Evolutionary conservation across 1,140 invertebrate genomes (phyloP).

Genomic region (Zaprionus davidi): DNA sequence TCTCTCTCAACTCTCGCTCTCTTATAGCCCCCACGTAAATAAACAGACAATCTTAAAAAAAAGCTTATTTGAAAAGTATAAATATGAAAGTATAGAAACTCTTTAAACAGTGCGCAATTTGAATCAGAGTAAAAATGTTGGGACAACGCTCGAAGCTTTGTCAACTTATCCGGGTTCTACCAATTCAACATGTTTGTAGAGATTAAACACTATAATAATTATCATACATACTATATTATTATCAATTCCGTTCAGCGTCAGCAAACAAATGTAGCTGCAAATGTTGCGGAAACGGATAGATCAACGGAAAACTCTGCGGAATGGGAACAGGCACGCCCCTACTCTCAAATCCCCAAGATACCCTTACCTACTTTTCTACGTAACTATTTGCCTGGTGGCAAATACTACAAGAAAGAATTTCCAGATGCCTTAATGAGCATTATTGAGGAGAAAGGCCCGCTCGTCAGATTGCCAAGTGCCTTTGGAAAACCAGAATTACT

Average conservation of each 20-base stretch:
- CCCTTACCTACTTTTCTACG: constrained; percentile 21
- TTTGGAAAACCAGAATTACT: constrained; percentile 43
- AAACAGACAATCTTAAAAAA: not conserved
- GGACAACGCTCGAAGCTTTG: constrained; percentile 15
- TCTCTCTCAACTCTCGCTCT: not conserved
- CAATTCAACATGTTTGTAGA: constrained; percentile 23
- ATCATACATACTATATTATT: not conserved
- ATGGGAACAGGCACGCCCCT: constrained; percentile 59
- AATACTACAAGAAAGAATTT: constrained; percentile 39
- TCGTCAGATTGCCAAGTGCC: constrained; percentile 37
- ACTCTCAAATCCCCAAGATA: constrained; percentile 53
- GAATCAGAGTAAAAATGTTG: constrained; percentile 25
- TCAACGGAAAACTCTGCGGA: constrained; percentile 22
- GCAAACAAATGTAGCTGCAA: constrained; percentile 43
- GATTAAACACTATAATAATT: too few relatives aligned
- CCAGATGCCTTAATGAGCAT: constrained; percentile 42
- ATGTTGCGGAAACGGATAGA: not conserved
- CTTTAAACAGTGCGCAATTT: constrained; percentile 16
- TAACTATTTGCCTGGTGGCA: constrained; percentile 54
- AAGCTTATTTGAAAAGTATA: constrained; percentile 22
- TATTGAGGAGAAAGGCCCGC: constrained; percentile 40
- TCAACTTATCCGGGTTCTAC: constrained; percentile 15
- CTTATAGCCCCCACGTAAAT: not conserved
- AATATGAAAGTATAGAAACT: not conserved
- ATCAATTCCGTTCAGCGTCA: constrained; percentile 33